These are phyloP conservation scores for Neostethus bicornis DNA, from an alignment of 2,797 vertebrate species.

Conservation along the genomic window DNA sequence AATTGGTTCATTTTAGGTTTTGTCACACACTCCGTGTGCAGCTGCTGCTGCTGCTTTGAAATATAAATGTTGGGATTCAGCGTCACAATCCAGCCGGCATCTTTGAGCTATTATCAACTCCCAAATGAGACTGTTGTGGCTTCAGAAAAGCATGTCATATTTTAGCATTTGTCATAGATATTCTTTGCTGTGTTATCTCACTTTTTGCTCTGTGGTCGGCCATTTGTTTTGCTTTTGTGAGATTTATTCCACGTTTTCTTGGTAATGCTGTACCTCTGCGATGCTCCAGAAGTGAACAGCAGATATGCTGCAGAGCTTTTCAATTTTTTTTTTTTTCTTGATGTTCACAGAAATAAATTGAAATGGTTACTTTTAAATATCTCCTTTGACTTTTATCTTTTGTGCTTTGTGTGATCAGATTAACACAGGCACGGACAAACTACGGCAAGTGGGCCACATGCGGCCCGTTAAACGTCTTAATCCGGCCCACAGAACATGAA, in stretches of 20 bases:
- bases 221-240: conserved; percentile 66
- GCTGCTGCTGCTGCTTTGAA: conserved; percentile 36
- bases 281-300: conserved; percentile 42
- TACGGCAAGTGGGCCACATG: too few relatives aligned
- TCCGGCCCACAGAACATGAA: too few relatives aligned
- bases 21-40: conserved; percentile 28
- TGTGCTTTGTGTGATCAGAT: conserved; percentile 33
- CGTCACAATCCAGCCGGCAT: conserved; percentile 45
- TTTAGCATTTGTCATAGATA: conserved; percentile 65
- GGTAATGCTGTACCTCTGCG: conserved; percentile 46
- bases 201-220: conserved; percentile 60
- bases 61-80: conserved; percentile 53
- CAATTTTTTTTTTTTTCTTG: conserved; percentile 42
- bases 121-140: conserved; percentile 53
- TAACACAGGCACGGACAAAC: too few relatives aligned
- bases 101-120: conserved; percentile 52
- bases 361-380: conserved; percentile 48
- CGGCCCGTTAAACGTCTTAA: too few relatives aligned
- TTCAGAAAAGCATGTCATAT: conserved; percentile 65
- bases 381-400: conserved; percentile 66
- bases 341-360: conserved; percentile 43
- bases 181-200: conserved; percentile 59
- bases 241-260: conserved; percentile 58
- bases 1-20: conserved; percentile 27
- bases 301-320: conserved; percentile 48